Conservation (phyloP, 2,888 invertebrate genomes). For the Meandrusa payeni region DNA sequence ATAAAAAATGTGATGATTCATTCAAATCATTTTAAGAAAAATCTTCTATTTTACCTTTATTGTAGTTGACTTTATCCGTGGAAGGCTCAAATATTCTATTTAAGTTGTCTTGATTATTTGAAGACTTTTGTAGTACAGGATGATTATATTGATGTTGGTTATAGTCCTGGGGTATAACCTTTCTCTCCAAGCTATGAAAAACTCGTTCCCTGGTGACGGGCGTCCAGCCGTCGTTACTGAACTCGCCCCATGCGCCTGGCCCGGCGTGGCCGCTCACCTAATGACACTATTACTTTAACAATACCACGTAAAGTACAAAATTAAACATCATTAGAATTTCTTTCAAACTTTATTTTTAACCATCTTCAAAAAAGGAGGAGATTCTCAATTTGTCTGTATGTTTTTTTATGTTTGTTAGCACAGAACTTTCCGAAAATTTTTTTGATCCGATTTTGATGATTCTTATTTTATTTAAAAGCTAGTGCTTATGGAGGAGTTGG, state of each 20-base stretch:
- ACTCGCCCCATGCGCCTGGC: background rate
- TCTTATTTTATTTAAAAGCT: no score
- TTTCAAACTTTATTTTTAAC: no score
- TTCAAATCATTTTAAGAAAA: no score
- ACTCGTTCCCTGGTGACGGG: slow-evolving; percentile 33
- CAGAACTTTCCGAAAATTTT: no score
- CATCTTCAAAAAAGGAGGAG: no score
- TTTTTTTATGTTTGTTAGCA: no score
- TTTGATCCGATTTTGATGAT: no score
- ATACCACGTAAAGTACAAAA: background rate
- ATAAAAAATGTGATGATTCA: no score
- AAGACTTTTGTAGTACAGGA: no score
- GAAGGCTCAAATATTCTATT: background rate
- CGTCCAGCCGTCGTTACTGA: slow-evolving; percentile 32
- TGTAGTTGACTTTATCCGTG: background rate
- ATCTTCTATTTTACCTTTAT: no score
- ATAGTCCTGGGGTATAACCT: slow-evolving; percentile 27
- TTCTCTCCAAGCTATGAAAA: slow-evolving; percentile 24
- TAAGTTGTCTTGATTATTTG: background rate
- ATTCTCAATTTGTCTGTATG: no score
- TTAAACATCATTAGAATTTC: background rate
- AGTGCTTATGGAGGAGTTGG: no score
- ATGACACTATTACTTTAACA: background rate
- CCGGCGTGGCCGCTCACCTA: background rate
- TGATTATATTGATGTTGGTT: background rate